phyloP scores from a whole-genome alignment of 53 echinoderm and acorn worm species.

The Paracentrotus lividus region DNA sequence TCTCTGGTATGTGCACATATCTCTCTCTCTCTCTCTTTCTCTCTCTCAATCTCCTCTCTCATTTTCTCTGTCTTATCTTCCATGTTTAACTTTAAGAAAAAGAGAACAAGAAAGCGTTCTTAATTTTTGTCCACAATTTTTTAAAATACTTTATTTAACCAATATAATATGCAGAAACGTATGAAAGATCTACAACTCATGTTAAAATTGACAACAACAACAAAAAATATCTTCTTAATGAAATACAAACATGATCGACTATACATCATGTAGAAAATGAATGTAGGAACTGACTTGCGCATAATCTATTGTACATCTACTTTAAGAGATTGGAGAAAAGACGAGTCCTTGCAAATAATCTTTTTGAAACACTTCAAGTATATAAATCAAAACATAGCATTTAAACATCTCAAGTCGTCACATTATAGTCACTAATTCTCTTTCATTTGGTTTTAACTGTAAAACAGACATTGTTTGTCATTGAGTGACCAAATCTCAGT shows the following conservation, averaged over 20 bases:
- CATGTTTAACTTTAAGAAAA: not conserved
- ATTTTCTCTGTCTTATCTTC: not conserved
- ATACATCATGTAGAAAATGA: not conserved
- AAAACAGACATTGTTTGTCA: too few species aligned
- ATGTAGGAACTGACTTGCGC: not conserved
- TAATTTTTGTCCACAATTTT: not conserved
- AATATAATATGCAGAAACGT: slow-evolving; percentile 8
- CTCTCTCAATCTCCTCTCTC: not conserved
- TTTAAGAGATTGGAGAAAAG: not conserved
- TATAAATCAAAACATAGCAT: too few species aligned
- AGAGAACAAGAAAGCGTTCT: not conserved
- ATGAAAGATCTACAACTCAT: slow-evolving; percentile 17
- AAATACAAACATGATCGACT: not conserved
- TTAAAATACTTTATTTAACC: not conserved
- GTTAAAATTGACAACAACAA: not conserved
- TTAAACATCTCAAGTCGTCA: too few species aligned
- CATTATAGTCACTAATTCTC: too few species aligned
- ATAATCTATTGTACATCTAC: not conserved
- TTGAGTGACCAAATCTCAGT: too few species aligned
- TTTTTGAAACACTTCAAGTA: too few species aligned
- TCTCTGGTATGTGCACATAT: not conserved
- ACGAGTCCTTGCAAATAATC: not conserved
- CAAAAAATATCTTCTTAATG: not conserved
- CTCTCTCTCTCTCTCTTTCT: not conserved
- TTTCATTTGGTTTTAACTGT: too few species aligned